Evolutionary conservation across 1,140 invertebrate species (phyloP).

Genomic region (Tetragonula clypearis): DNA sequence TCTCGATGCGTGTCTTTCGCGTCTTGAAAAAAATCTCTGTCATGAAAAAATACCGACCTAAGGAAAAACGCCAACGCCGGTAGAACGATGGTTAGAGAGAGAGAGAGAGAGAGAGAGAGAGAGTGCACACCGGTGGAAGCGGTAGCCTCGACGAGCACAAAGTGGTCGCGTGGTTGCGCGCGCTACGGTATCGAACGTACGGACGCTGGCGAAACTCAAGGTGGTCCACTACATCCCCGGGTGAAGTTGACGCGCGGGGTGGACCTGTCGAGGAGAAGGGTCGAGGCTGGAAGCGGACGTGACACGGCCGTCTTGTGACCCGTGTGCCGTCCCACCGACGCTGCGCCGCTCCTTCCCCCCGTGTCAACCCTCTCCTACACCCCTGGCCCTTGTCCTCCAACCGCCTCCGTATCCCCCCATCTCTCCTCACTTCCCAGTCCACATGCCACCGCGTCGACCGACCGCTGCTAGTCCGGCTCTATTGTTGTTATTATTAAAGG

Average conservation of each 20-base stretch:
- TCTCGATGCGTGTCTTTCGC: too few relatives aligned
- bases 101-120: too few relatives aligned
- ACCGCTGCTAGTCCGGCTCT: slow-evolving; percentile 76
- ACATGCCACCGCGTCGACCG: slow-evolving; percentile 73
- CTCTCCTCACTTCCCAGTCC: slow-evolving; percentile 48
- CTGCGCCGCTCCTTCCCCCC: slow-evolving; percentile 51
- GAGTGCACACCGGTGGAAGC: slow-evolving; percentile 2
- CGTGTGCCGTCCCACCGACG: slow-evolving; percentile 66
- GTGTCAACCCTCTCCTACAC: slow-evolving; percentile 54
- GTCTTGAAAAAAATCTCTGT: too few relatives aligned
- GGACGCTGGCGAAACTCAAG: slow-evolving; percentile 54
- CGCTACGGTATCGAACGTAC: slow-evolving; percentile 46
- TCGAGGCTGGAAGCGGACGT: slow-evolving; percentile 78
- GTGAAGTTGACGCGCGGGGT: slow-evolving; percentile 73
- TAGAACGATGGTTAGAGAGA: too few relatives aligned
- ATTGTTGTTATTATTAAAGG: slow-evolving; percentile 82
- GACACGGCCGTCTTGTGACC: slow-evolving; percentile 80
- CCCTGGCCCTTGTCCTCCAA: slow-evolving; percentile 32
- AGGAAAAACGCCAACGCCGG: too few relatives aligned
- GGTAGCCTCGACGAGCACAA: slow-evolving; percentile 13
- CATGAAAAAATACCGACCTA: too few relatives aligned
- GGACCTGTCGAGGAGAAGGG: slow-evolving; percentile 73
- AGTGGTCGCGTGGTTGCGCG: slow-evolving; percentile 29
- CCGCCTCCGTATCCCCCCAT: background rate
- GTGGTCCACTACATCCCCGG: slow-evolving; percentile 62